Evolutionary conservation across 2,888 invertebrate genomes (phyloP).

Genomic region (Theretra japonica): DNA sequence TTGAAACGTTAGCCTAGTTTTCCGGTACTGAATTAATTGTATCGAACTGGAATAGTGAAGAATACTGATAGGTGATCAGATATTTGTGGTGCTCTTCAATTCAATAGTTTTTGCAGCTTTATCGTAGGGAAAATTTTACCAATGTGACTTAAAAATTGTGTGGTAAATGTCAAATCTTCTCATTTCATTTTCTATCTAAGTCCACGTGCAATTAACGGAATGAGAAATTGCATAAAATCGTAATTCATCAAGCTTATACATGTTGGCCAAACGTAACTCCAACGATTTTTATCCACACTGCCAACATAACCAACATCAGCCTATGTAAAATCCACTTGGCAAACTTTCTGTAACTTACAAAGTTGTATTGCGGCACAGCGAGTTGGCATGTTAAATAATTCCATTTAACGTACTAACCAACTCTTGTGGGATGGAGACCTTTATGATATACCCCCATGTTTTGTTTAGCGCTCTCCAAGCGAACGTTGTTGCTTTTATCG

Average conservation of each 20-base stretch:
- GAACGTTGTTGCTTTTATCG: constrained; percentile 31
- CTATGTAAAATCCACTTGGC: background rate
- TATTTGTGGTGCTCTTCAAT: too few relatives aligned
- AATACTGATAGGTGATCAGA: too few relatives aligned
- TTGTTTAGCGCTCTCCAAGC: constrained; percentile 26
- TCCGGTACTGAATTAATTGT: too few relatives aligned
- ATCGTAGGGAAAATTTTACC: too few relatives aligned
- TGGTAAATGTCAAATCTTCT: too few relatives aligned
- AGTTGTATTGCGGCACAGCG: constrained; percentile 21
- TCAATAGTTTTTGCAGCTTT: too few relatives aligned
- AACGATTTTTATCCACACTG: background rate
- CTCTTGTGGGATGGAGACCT: background rate
- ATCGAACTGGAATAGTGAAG: too few relatives aligned
- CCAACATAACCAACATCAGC: background rate
- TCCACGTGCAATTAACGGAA: too few relatives aligned
- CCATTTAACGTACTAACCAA: constrained; percentile 14
- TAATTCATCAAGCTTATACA: background rate
- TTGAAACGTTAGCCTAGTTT: background rate
- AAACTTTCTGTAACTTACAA: background rate
- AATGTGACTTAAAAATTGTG: too few relatives aligned
- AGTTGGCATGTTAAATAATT: constrained; percentile 27
- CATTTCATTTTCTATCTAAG: too few relatives aligned
- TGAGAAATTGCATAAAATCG: background rate
- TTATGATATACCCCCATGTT: constrained; percentile 12
- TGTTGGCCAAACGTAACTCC: background rate